Base-by-base conservation (phyloP, 2,888 invertebrate genomes). In the Hyles lineata region DNA sequence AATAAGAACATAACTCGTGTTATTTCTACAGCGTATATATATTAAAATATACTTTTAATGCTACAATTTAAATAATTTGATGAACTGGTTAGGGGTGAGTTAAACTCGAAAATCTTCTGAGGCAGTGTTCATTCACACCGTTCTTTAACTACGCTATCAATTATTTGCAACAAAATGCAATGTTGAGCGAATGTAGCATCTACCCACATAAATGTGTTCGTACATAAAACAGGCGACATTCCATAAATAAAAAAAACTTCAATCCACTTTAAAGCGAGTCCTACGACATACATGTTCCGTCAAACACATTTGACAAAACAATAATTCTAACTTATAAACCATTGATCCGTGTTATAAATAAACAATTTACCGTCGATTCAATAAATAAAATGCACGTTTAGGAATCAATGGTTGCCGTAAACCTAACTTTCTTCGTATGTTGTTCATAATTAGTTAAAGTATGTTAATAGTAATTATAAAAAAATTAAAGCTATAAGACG, bases 341-440 rank as follows among this genome's bases (percentile, higher is more conserved):
- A 77, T 74, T 76, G 74, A 76, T 67, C 25, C 63, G 19, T 67
- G 76, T 80, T 77, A 81, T 50, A 72, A 80, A 82, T 80, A 78
- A 78, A 84, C 79, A 83, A 79, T 83, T 84, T 79, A 80, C 81
- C 77, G 78, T 70, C 73, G 78, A 55, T 77, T 79, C 75, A 85
- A 87, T 87, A 87, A 89, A 88, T 87, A 87, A 87, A 88, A 88
- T 87, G 86, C 88, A 83, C 75, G 77, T 78, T 82, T 75, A 87
- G 83, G 84, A 89, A 89, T 85, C 84, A 79, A 82, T 77, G 80
- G 78, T 78, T 59, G 73, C 77, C 77, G 71, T 76, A 72, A 70
- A 76, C 29, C 29, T 71, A 72, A 35, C 55, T 35, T 59, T 58
- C 29, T 11, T 63, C 35, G 17, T 23, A 70, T 55, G 9, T 73